Base-by-base conservation (phyloP, 2,888 invertebrate genomes). In the Synanthedon tipuliformis region DNA sequence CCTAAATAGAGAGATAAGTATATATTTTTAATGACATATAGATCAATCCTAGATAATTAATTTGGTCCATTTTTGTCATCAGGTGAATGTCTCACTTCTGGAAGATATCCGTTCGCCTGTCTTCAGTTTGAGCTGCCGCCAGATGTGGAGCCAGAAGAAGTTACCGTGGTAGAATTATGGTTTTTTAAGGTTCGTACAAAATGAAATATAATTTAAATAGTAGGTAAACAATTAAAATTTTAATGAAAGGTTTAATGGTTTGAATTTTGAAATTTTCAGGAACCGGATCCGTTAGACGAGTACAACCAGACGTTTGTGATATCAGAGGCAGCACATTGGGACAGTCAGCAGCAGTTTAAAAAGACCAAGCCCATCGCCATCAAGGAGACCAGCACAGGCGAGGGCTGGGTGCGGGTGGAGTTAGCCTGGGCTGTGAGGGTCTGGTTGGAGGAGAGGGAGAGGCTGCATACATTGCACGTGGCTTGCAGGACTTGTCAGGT, bases 331-430 rank as follows among this genome's bases (percentile, higher is more conserved):
- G 93, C 93, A 8, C 93, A 93, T 68, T 92, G 93, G 93, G 91
- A 91, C 76, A 88, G 88, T 61, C 83, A 84, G 61, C 90, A 91
- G 67, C 92, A 92, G 78, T 91, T 93, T 67, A 92, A 92, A 68
- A 92, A 93, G 78, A 92, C 92, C n/a, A 93, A 92, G 61, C 92
- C 93, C 1, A 92, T 94, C 57, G 94, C 94, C 18, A 94, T 94
- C 61, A 91, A 93, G 68, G 92, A 93, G 74, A 93, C 93, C n/a
- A 90, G 91, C 62, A 89, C 90, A 41, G 88, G 89, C 68, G 94
- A 93, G 68, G 94, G 94, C 16, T 95, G 95, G 95, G 90, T 94
- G 59, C 90, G 93, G 62, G 91, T 94, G 52, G 93, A 95, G 66
- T 90, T 95, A 8, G 91, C 92, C 4, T 92, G 92, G 89, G 90